Base-by-base conservation (phyloP, 2,113 vertebrate species). In the Hyla sarda region DNA sequence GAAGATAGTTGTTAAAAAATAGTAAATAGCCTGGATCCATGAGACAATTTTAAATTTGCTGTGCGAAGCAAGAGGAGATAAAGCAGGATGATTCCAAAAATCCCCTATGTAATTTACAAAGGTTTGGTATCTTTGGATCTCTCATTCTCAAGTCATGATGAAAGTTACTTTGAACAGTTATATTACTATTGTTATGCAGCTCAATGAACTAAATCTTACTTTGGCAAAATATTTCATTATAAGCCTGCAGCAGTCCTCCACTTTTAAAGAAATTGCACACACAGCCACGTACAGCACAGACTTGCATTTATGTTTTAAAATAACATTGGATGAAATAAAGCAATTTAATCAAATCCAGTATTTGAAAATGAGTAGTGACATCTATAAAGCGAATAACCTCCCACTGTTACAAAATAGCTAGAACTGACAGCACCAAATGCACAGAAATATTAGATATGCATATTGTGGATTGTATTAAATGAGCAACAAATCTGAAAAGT, bases 141-240 rank as follows among this genome's bases (percentile, higher is more conserved):
- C 50, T 45, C 54, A 60, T 80, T 80, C 77, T 81, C 56, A 81
- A 81, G 78, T 65, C 78, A 81, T 19, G 34, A 81, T 81, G 52
- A 81, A 81, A 81, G 78, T 81, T 65, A 45, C 56, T 65, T 65
- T 81, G 78, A 65, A 65, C 34, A 47, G 78, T 65, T 81, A 62
- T 60, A 80, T 62, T 60, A 80, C 77, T 62, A 80, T 60, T 80
- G 50, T 80, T 80, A 62, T 60, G 54, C 34, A 80, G 32, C 45
- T 80, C 77, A 80, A 60, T 60, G 52, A 79, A 37, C 28, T 79
- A 80, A 80, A 80, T 62, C 54, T 80, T 62, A 25, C 77, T 41
- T 45, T 62, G 21, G 23, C 21, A 60, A 80, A 56, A 62, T 60
- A n/a, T 58, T 79, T 79, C 28, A 41, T 60, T 41, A 45, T 80